These are phyloP conservation scores for Sinocyclocheilus grahami DNA, from an alignment of 2,113 vertebrate species.

Conservation along the genomic window DNA sequence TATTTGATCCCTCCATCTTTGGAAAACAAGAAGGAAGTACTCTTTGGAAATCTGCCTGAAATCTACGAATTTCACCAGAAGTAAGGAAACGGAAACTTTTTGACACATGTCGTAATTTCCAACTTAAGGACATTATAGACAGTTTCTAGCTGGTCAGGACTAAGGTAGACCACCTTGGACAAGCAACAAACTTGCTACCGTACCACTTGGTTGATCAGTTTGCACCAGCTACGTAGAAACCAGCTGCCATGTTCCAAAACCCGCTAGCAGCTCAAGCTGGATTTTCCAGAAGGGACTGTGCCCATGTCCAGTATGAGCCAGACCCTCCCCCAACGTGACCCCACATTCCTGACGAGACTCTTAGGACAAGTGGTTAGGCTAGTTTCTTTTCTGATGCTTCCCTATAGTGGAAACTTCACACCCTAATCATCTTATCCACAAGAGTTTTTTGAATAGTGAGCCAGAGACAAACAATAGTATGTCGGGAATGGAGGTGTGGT, in stretches of 20 bases:
- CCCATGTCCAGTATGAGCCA: background rate
- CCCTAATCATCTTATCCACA: background rate
- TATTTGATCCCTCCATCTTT: constrained; percentile 86
- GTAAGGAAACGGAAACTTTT: constrained; percentile 61
- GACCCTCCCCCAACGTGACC: background rate
- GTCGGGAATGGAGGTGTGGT: background rate
- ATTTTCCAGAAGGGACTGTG: background rate
- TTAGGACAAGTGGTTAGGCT: constrained; percentile 10
- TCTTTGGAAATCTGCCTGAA: constrained; percentile 93
- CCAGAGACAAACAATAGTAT: background rate
- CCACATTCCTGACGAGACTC: background rate
- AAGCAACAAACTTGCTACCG: no score
- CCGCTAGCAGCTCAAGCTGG: background rate
- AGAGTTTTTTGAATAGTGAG: background rate
- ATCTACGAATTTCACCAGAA: constrained; percentile 93
- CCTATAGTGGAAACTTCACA: background rate
- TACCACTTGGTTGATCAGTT: background rate
- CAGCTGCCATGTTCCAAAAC: background rate
- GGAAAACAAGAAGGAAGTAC: constrained; percentile 88
- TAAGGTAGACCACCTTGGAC: background rate
- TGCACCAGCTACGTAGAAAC: background rate
- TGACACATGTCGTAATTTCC: background rate
- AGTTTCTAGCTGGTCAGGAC: background rate
- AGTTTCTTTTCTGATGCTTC: background rate
- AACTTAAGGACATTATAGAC: background rate